These are phyloP conservation scores for Pegoplata infirma DNA, from an alignment of 2,888 invertebrate species.

Conservation along the genomic window DNA sequence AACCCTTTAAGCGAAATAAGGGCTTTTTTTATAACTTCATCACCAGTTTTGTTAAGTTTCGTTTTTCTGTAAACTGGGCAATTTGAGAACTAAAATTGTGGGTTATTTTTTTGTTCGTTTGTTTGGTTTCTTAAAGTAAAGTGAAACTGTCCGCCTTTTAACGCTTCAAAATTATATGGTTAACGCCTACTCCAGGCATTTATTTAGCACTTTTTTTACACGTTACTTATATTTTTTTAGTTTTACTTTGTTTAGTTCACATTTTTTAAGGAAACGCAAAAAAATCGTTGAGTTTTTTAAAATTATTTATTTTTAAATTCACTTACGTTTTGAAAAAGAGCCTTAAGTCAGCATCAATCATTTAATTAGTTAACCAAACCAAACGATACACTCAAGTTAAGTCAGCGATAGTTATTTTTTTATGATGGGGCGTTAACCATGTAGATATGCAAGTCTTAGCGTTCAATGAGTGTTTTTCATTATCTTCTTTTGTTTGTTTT, in stretches of 20 bases:
- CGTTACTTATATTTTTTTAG: not conserved
- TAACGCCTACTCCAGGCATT: constrained; percentile 57
- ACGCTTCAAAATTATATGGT: constrained; percentile 70
- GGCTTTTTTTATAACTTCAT: constrained; percentile 58
- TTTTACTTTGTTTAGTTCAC: not conserved
- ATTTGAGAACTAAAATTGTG: constrained; percentile 7
- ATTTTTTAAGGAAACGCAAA: not conserved
- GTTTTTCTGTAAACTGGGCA: not conserved
- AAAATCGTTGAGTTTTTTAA: constrained; percentile 11
- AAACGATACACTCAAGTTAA: not conserved
- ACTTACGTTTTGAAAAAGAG: constrained; percentile 37
- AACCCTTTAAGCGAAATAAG: constrained; percentile 54
- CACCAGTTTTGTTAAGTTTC: not conserved
- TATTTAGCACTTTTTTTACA: constrained; percentile 44
- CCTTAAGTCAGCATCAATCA: constrained; percentile 59
- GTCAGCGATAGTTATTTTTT: constrained; percentile 7
- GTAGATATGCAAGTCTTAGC: not conserved
- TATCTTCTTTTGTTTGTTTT: constrained; percentile 14
- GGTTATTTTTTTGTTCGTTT: constrained; percentile 3
- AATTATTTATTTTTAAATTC: constrained; percentile 48
- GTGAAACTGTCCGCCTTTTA: constrained; percentile 73
- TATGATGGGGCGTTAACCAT: constrained; percentile 45
- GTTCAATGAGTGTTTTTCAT: constrained; percentile 25
- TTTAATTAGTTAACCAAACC: constrained; percentile 51
- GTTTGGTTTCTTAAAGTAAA: constrained; percentile 28